These are phyloP conservation scores for Cyprinus carpio DNA, from an alignment of 2,113 vertebrate genomes.

Conservation along the genomic window DNA sequence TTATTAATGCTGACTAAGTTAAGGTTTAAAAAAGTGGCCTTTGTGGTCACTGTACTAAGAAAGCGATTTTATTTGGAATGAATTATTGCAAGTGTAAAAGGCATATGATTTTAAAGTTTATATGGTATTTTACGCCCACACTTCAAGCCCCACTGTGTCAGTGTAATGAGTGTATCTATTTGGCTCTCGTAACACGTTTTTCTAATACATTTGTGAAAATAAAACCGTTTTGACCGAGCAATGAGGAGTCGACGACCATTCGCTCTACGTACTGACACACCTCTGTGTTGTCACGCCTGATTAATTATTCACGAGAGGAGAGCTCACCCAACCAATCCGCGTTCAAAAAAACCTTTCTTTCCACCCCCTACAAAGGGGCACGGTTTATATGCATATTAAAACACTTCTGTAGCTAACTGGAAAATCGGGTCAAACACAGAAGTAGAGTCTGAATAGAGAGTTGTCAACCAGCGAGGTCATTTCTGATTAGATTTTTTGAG, in stretches of 20 bases:
- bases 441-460: not conserved
- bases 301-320: conserved; percentile 40
- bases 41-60: not conserved
- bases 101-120: not conserved
- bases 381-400: conserved; percentile 53
- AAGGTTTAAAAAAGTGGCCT: not conserved
- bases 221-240: conserved; percentile 55
- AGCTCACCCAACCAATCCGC: conserved; percentile 32
- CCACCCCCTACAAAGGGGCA: not conserved
- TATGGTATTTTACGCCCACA: not conserved
- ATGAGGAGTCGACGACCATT: conserved; percentile 5
- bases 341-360: not conserved
- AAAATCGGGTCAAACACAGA: conserved; percentile 35
- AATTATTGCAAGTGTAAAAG: not conserved
- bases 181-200: conserved; percentile 28
- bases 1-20: not conserved
- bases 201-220: not conserved
- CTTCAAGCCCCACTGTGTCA: not conserved
- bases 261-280: no score
- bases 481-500: not conserved
- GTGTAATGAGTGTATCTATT: no score
- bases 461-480: not conserved
- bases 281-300: no score
- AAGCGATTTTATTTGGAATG: not conserved
- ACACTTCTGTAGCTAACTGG: not conserved